Base-by-base conservation (phyloP, 2,113 vertebrate genomes). In the Myocastor coypus region DNA sequence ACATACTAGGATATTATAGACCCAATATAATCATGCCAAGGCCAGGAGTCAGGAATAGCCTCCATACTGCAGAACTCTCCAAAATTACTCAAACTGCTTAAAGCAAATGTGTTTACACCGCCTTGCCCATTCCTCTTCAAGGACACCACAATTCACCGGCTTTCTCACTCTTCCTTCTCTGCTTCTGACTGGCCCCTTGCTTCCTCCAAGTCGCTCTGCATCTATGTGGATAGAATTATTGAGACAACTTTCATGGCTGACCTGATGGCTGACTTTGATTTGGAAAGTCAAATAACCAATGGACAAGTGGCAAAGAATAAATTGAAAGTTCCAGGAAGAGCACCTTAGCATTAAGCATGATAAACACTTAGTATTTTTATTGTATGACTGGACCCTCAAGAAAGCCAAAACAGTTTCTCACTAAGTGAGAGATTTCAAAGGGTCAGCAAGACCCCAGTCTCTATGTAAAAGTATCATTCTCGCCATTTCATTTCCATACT, bases 201-300 rank as follows among this genome's bases (percentile, higher is more conserved):
- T 55, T 46, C 16, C 22, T 30, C 22, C 13, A 1, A 64, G 4
- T 28, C 28, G 46, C 8, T 2, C n/a, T 57, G 17, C 59, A 24
- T 61, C 46, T 24, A 5, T 52, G 40, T 42, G 9, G 40, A 94
- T 37, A 77, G 14, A 92, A 68, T 87, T 82, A 61, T 12, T 92
- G 46, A 84, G 50, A 71, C 90, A 71, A 75, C 30, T 57, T 55
- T 88, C 8, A 61, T 19, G 22, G 17, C 57, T 81, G 50, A 40
- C 24, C 10, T 40, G 63, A 96, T 8, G 50, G 16, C 4, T 81
- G 86, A 61, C 5, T 3, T 87, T 91, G 82, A 37, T 11, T 32
- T 94, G 22, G 28, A 68, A 87, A 26, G 73, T 89, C 88, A 95
- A n/a, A 22, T 71, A 94, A 68, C n/a, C 59, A 37, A 40, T 64